These are phyloP conservation scores for Coreoperca whiteheadi DNA, from an alignment of 2,113 vertebrate species.

Conservation along the genomic window DNA sequence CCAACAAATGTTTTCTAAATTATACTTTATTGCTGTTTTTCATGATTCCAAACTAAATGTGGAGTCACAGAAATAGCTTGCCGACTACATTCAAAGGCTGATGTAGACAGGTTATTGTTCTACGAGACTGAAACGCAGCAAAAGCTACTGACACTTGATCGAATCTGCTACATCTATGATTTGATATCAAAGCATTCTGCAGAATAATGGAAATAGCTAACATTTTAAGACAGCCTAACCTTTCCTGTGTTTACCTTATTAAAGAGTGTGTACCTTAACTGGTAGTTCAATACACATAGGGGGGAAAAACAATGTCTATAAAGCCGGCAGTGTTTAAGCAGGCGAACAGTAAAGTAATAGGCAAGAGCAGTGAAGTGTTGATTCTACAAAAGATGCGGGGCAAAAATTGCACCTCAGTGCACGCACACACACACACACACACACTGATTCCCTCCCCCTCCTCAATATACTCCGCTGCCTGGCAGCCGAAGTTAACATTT, in stretches of 20 bases:
- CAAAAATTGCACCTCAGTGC: constrained; percentile 69
- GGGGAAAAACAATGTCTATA: constrained; percentile 63
- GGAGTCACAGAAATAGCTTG: not conserved
- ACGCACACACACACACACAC: constrained; percentile 34
- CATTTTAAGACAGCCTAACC: constrained; percentile 79
- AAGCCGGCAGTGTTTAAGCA: constrained; percentile 89
- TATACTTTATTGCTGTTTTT: not conserved
- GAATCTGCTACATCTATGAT: constrained; percentile 61
- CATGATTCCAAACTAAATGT: not conserved
- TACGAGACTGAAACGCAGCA: constrained; percentile 25
- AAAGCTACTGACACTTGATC: constrained; percentile 56
- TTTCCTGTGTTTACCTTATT: constrained; percentile 83
- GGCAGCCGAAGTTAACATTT: constrained; percentile 99
- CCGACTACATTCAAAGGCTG: constrained; percentile 14
- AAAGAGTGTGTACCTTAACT: constrained; percentile 80
- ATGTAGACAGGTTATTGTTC: constrained; percentile 22
- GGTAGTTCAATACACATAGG: constrained; percentile 67
- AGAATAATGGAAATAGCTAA: constrained; percentile 68
- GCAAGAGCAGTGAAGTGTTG: constrained; percentile 98
- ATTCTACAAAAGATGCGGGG: constrained; percentile 97
- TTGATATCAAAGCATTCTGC: constrained; percentile 63
- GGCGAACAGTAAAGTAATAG: constrained; percentile 96
- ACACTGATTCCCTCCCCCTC: constrained; percentile 41
- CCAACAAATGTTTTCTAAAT: not conserved
- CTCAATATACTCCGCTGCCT: constrained; percentile 87